Conservation (phyloP, 2,888 invertebrate genomes). For the Hecatera dysodea region DNA sequence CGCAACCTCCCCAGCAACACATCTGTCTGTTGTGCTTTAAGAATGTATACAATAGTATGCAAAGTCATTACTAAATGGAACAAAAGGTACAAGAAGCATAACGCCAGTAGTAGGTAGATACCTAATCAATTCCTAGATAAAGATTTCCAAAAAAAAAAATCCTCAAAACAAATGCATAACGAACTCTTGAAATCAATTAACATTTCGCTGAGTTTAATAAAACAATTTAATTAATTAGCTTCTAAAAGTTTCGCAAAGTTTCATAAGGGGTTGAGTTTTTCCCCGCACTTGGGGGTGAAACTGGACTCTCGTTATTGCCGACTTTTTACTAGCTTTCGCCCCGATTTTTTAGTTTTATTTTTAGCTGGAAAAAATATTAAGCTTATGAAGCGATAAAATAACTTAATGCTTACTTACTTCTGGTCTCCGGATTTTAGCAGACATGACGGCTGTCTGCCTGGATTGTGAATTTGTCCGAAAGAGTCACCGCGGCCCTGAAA, state of each 20-base stretch:
- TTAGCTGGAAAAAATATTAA: background rate
- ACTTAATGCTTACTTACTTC: background rate
- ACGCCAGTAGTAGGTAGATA: no score
- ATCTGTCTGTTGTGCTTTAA: no score
- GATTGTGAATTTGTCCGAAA: no score
- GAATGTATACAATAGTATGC: no score
- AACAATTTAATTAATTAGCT: slow-evolving; percentile 66
- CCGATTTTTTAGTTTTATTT: slow-evolving; percentile 13
- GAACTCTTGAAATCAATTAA: slow-evolving; percentile 59
- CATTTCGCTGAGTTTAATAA: slow-evolving; percentile 57
- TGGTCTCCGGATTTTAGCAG: no score
- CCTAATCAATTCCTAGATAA: slow-evolving; percentile 4
- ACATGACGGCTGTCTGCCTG: no score
- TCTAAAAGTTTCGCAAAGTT: slow-evolving; percentile 59
- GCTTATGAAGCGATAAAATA: background rate
- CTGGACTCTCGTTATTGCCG: slow-evolving; percentile 46
- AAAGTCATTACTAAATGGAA: no score
- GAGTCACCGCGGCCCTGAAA: no score
- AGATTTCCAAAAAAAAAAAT: slow-evolving; percentile 11
- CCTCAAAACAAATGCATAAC: slow-evolving; percentile 35
- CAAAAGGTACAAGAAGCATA: no score
- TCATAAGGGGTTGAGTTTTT: slow-evolving; percentile 54
- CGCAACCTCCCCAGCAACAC: no score
- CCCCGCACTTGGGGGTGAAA: slow-evolving; percentile 32
- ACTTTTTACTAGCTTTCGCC: slow-evolving; percentile 14